Evolutionary conservation across 2,888 invertebrate genomes (phyloP), one percentile per base, ranked within the genome.

Genomic region (Oscheius sp.): DNA sequence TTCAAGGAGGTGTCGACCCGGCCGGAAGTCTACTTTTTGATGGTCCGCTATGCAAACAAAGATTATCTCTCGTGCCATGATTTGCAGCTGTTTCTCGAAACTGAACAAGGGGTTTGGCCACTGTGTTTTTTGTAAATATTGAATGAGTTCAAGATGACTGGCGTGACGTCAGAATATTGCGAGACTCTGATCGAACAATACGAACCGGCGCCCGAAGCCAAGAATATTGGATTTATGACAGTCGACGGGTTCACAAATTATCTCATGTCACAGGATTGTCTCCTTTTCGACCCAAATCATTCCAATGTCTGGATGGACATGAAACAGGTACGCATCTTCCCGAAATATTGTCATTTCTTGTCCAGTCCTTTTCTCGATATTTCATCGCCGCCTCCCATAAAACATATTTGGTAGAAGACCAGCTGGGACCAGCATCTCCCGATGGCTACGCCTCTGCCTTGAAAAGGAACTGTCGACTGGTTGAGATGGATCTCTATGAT

Each of bases 401-500:
- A n/a, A 74, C 80, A 2, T 84, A 76, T 53, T 74, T 87, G 59
- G 88, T 91, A 69, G 91, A 91, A 84, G 91, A 92, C 81, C 91
- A 92, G 83, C 90, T 90, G 76, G 91, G 91, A 1, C 91, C 91
- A 6, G 90, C 91, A 21, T 90, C 90, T 80, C 88, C 90, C 16
- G 91, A 91, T 73, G 91, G 91, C 9, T 91, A 91, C 83, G 89
- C 90, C 41, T 86, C 90, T 64, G 91, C 91, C 9, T 86, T 91
- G 43, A 89, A 89, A 64, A 89, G 90, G 76, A 91, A 91, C 46
- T 91, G 91, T 83, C 86, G 91, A n/a, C 90, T 90, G 85, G 86
- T 91, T n/a, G 91, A 91, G 56, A 91, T 92, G 85, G 91, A 92
- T 83, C 89, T 91, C 66, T 91, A 91, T 91, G 91, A 92, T 83